These are phyloP conservation scores for Dorcus parallelipipedus DNA, from an alignment of 2,888 invertebrate species.

Conservation along the genomic window DNA sequence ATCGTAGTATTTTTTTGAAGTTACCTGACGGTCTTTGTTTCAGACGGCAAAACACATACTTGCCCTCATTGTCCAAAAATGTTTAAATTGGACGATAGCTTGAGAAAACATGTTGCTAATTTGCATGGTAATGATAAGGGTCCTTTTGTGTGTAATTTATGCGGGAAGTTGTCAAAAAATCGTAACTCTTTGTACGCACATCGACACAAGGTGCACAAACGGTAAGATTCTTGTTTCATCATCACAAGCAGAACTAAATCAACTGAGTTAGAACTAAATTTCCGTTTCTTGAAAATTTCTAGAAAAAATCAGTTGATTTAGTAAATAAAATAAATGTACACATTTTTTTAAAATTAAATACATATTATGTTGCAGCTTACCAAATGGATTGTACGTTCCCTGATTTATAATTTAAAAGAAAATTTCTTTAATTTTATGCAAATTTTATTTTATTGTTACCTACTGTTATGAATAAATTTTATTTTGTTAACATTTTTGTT, in stretches of 20 bases:
- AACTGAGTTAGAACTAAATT: background rate
- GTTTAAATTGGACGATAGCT: constrained; percentile 23
- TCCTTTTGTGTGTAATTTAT: constrained; percentile 21
- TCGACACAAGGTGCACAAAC: constrained; percentile 10
- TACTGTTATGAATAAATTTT: background rate
- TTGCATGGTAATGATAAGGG: constrained; percentile 21
- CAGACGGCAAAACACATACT: constrained; percentile 5
- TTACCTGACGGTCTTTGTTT: constrained; percentile 7
- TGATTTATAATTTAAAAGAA: background rate
- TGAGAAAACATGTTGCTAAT: constrained; percentile 25
- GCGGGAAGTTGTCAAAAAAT: constrained; percentile 23
- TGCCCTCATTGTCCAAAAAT: constrained; percentile 21
- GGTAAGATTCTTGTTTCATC: constrained; percentile 6
- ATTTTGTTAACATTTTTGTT: background rate
- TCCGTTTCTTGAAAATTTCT: background rate
- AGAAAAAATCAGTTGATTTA: background rate
- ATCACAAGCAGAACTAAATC: background rate
- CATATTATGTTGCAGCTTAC: constrained; percentile 12
- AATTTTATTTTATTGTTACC: too few species aligned
- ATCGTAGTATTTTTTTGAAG: background rate
- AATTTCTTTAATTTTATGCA: too few species aligned
- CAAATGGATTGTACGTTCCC: constrained; percentile 11
- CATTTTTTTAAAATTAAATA: background rate
- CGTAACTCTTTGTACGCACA: constrained; percentile 21
- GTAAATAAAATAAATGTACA: background rate